phyloP scores from a whole-genome alignment of 2,797 vertebrate species.

The Semotilus atromaculatus region DNA sequence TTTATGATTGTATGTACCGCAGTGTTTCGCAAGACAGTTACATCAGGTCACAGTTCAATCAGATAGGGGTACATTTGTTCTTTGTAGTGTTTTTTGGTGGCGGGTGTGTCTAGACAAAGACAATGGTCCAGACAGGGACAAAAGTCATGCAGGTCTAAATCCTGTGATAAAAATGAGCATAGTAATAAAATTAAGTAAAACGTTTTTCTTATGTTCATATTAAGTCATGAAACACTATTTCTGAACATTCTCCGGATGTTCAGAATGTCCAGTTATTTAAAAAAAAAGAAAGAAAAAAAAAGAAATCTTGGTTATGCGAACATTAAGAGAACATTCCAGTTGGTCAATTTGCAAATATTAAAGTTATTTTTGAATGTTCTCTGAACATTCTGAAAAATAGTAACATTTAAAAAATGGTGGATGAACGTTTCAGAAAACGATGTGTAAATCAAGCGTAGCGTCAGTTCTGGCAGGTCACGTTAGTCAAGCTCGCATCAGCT shows the following conservation, averaged over 20 bases:
- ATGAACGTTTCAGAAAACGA: not conserved
- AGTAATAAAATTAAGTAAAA: not conserved
- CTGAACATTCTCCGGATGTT: not conserved
- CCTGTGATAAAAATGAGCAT: not conserved
- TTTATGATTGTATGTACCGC: not conserved
- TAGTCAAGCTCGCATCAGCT: too few species aligned
- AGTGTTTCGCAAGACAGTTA: not conserved
- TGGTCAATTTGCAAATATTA: too few species aligned
- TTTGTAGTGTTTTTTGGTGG: not conserved
- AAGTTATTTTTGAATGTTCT: too few species aligned
- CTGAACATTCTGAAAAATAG: too few species aligned
- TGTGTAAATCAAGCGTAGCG: too few species aligned
- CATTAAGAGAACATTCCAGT: not conserved
- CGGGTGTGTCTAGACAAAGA: not conserved
- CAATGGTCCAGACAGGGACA: not conserved
- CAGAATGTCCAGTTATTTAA: not conserved
- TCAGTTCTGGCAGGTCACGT: too few species aligned
- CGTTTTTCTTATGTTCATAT: not conserved
- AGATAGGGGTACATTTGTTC: slow-evolving; percentile 4
- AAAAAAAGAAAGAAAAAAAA: not conserved
- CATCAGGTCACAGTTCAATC: not conserved
- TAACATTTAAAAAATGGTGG: too few species aligned
- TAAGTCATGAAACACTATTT: not conserved
- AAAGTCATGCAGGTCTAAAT: not conserved
- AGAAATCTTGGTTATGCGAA: too few species aligned